phyloP scores from a whole-genome alignment of 2,113 vertebrate species.

The Procavia capensis region DNA sequence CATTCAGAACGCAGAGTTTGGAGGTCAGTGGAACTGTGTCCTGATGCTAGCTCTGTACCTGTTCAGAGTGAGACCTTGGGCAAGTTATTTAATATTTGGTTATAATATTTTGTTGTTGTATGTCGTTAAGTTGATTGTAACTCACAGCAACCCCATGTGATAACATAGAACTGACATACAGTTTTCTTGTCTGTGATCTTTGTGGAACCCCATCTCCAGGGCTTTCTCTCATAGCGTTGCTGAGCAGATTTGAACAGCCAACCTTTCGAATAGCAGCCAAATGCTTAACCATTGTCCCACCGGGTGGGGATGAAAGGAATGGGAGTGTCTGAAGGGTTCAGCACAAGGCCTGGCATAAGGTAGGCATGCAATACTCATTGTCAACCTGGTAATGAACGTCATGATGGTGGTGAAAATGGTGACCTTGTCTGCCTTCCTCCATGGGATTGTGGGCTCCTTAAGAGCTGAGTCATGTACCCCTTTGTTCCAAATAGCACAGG shows the following conservation, averaged over 20 bases:
- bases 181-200: too few species aligned
- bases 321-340: background rate
- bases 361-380: background rate
- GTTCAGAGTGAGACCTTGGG: background rate
- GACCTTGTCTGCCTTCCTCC: background rate
- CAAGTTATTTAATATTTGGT: background rate
- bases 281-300: too few species aligned
- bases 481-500: background rate
- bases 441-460: fast-evolving
- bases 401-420: fast-evolving
- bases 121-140: background rate
- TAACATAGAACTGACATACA: too few species aligned
- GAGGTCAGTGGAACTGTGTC: background rate
- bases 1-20: background rate
- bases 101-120: background rate
- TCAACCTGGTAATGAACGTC: fast-evolving
- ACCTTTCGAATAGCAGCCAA: too few species aligned
- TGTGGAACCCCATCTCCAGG: too few species aligned
- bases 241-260: too few species aligned
- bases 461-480: background rate
- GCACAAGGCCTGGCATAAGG: background rate
- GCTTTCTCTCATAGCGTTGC: too few species aligned
- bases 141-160: background rate
- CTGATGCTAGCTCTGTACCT: fast-evolving
- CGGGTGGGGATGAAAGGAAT: background rate